Conservation (phyloP, 2,797 vertebrate species). For the Discoglossus pictus region DNA sequence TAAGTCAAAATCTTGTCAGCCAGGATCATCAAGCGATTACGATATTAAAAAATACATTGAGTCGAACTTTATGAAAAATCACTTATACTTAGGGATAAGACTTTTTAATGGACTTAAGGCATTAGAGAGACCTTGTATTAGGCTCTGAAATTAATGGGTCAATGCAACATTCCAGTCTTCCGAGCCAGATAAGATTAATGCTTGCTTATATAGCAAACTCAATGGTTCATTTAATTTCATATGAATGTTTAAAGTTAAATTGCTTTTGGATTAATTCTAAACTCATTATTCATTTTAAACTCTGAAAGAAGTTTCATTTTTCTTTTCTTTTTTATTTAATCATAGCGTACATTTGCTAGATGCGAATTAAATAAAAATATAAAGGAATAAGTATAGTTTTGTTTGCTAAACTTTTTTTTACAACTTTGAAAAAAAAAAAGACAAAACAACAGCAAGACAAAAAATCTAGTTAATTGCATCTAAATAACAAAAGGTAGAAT, state of each 20-base stretch:
- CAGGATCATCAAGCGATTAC: conserved; percentile 67
- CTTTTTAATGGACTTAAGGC: conserved; percentile 77
- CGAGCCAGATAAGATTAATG: conserved; percentile 83
- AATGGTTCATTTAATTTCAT: conserved; percentile 89
- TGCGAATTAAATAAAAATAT: conserved; percentile 70
- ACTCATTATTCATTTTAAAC: conserved; percentile 80
- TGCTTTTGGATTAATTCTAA: conserved; percentile 87
- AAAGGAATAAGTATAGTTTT: conserved; percentile 56
- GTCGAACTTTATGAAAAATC: conserved; percentile 73
- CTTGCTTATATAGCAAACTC: conserved; percentile 83
- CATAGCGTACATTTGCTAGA: conserved; percentile 63
- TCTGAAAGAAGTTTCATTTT: conserved; percentile 79
- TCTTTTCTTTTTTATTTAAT: conserved; percentile 81
- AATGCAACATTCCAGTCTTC: conserved; percentile 75
- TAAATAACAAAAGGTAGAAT: conserved; percentile 38
- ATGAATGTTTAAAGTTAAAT: conserved; percentile 86
- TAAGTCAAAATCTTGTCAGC: conserved; percentile 62
- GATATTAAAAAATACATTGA: conserved; percentile 63
- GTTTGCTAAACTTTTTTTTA: conserved; percentile 66
- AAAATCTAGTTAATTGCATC: conserved; percentile 57
- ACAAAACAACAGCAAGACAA: conserved; percentile 36
- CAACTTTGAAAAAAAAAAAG: neutral
- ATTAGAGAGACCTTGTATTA: conserved; percentile 77
- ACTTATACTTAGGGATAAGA: conserved; percentile 70
- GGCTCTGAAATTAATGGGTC: conserved; percentile 80